Evolutionary conservation across 2,113 vertebrate genomes (phyloP), one percentile per base, ranked within the genome.

Genomic region (Balaenoptera acutorostrata): DNA sequence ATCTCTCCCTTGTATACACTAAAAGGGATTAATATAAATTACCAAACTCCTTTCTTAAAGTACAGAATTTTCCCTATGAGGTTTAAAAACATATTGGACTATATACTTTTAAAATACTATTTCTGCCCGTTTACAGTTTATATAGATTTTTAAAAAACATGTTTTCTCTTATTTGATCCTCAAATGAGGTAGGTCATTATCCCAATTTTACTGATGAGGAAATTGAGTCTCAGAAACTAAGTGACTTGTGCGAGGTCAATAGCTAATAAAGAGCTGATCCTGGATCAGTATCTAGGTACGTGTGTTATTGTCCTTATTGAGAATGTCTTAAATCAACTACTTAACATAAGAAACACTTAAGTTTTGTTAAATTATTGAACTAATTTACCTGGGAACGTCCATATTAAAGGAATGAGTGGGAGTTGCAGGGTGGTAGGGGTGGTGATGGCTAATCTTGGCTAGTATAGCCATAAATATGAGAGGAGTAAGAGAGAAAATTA

Each of bases 331-430:
- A 92, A 89, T 57, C 13, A 87, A 57, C 29, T 92, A 71, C 36
- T 85, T 93, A 93, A 74, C 52, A 13, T 52, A 90, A 82, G 31
- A 84, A 20, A 83, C 27, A 27, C 17, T 82, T 94, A 88, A 86
- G 80, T 96, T 84, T 85, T 94, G 33, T 96, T 88, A 94, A 81
- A 82, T 88, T 77, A 85, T 93, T 90, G 18, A 82, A 41, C 23
- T 59, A 27, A 80, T 77, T 90, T 85, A 71, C 27, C 33, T 39
- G 33, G 61, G 75, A 74, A 13, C 1, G 39, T 39, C 41, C 41
- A 64, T 75, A 77, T 81, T 94, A 59, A 96, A 95, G 59, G 31
- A 90, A 88, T 72, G 31, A 91, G 39, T 72, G 63, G 44, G n/a
- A 92, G 41, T 52, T 14, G 14, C n/a, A 27, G 27, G n/a, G 52